phyloP scores from a whole-genome alignment of 2,113 vertebrate genomes.

The Brachionichthys hirsutus region DNA sequence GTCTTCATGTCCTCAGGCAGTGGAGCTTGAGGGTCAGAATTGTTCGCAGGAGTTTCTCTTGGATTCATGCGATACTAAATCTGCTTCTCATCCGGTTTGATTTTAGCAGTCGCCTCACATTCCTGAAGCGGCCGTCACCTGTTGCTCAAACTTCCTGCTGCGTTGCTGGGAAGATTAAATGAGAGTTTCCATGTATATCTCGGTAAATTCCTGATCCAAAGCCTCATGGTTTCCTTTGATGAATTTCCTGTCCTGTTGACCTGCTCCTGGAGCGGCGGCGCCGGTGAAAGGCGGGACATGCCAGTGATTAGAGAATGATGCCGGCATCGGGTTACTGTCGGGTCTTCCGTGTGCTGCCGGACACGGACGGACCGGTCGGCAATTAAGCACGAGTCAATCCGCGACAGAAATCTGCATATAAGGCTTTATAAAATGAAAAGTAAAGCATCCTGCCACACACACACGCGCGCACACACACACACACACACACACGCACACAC shows the following conservation, averaged over 20 bases:
- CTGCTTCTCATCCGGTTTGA: not conserved
- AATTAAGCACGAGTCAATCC: no score
- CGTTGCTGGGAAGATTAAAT: not conserved
- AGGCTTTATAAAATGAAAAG: no score
- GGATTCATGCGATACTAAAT: not conserved
- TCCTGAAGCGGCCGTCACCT: no score
- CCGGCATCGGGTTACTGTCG: no score
- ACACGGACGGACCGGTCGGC: no score
- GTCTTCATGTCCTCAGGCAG: not conserved
- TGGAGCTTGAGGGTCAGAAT: not conserved
- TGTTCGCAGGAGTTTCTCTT: no score
- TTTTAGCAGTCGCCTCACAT: not conserved
- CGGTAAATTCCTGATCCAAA: not conserved
- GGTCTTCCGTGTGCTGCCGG: no score
- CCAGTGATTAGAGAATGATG: no score
- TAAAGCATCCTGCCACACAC: no score
- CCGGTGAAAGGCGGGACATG: no score
- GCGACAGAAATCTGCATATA: no score
- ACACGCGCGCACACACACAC: not conserved
- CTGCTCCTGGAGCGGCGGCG: not conserved
- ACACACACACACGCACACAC: conserved; percentile 18
- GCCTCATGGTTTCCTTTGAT: not conserved
- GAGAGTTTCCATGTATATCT: not conserved
- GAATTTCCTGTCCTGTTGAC: not conserved
- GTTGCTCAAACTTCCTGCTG: not conserved